Evolutionary conservation across 2,797 vertebrate genomes (phyloP).

Genomic region (Enteromius viviparus): DNA sequence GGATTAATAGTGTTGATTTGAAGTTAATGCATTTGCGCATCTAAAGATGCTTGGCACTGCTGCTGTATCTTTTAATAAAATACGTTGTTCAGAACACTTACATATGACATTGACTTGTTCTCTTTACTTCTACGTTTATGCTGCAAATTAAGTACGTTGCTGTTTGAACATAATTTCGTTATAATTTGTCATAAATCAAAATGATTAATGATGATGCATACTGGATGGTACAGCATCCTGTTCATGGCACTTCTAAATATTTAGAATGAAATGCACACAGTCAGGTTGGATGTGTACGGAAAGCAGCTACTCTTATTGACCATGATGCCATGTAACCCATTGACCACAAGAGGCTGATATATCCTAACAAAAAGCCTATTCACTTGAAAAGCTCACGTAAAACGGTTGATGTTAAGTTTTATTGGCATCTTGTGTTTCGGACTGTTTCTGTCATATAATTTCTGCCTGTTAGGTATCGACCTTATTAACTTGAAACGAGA

Average conservation of each 20-base stretch:
- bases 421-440: neutral
- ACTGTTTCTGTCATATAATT: neutral
- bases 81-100: neutral
- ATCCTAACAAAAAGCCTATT: conserved; percentile 54
- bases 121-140: neutral
- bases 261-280: neutral
- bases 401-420: neutral
- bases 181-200: neutral
- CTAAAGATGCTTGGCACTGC: too few relatives aligned
- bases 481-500: neutral
- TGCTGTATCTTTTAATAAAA: too few relatives aligned
- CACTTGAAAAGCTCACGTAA: neutral
- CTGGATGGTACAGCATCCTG: neutral
- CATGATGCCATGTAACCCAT: conserved; percentile 5
- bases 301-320: neutral
- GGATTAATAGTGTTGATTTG: too few relatives aligned
- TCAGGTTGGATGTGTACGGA: neutral
- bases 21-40: too few relatives aligned
- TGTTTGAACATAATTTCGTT: neutral
- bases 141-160: neutral
- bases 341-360: conserved; percentile 74
- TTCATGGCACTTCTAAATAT: neutral
- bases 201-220: neutral
- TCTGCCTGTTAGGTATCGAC: neutral
- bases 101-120: neutral